Base-by-base conservation (phyloP, 2,888 invertebrate species). In the Rambutsinella grinnellia region DNA sequence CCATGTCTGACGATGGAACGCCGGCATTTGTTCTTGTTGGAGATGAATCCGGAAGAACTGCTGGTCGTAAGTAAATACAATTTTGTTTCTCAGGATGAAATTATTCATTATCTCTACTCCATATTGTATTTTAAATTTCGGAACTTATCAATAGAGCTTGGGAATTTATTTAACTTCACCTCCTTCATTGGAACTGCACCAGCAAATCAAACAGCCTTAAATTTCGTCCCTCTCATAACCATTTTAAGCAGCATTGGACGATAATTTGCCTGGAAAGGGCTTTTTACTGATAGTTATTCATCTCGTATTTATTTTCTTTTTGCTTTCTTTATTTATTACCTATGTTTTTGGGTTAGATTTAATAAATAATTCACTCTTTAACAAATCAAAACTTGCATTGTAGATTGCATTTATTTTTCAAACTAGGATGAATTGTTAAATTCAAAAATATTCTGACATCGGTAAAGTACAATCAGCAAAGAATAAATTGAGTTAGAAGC, bases 181-280 rank as follows among this genome's bases (percentile, higher is more conserved):
- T 54, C 75, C 0, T 75, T 68, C 57, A 10, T 75, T 15, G 24
- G 57, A 26, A 26, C 24, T 0, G n/a, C 56, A 19, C 56, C 26
- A 10, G 28, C 60, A 54, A 68, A 67, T 47, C 19, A 10, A 6
- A 61, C 68, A 2, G 10, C 47, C 15, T 10, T 75, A 8, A n/a
- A 28, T 6, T 68, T 75, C 21, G 60, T 75, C 10, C 75, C 75
- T 23, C n/a, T 75, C 3, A 67, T 75, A 23, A 75, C 75, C 0
- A 49, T 75, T 21, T 23, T 6, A 58, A 28, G 36, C 17, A 51
- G 17, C 17, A 17, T n/a, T 15, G 51, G 2, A 17, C 2, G 19
- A 3, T 10, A n/a, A 10, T 51, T 10, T 19, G 2, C 17, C 21
- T 17, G 21, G 8, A 51, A 10, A n/a, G n/a, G n/a, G n/a, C n/a